Evolutionary conservation across 2,888 invertebrate genomes (phyloP).

Genomic region (Tenthredo distinguenda): DNA sequence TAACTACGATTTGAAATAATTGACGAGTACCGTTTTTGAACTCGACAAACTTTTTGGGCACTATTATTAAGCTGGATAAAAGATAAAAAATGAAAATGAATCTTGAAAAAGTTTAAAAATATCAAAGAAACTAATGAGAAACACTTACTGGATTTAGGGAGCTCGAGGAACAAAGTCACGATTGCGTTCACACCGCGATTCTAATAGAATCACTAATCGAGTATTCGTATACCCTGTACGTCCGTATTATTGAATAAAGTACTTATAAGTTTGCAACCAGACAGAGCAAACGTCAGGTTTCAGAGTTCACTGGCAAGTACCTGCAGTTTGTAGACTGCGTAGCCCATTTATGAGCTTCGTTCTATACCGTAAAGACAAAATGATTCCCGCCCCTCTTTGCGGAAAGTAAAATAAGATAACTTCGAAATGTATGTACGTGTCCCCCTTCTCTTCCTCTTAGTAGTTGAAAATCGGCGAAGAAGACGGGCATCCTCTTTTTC

Average conservation of each 20-base stretch:
- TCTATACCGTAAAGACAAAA: slow-evolving; percentile 69
- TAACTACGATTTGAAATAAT: neutral
- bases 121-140: no score
- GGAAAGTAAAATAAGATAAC: slow-evolving; percentile 40
- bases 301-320: slow-evolving; percentile 74
- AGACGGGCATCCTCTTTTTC: slow-evolving; percentile 2
- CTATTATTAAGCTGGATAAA: no score
- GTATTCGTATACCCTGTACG: neutral
- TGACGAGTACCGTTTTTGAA: neutral
- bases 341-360: slow-evolving; percentile 74
- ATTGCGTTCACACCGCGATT: slow-evolving; percentile 6
- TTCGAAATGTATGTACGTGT: slow-evolving; percentile 2
- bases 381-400: slow-evolving; percentile 52
- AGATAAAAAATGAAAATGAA: neutral
- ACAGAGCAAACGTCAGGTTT: slow-evolving; percentile 8
- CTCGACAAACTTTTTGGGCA: no score
- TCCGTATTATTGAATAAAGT: neutral
- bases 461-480: neutral
- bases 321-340: slow-evolving; percentile 72
- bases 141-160: neutral
- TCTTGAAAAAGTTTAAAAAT: neutral
- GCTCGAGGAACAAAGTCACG: neutral
- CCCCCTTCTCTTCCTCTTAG: neutral
- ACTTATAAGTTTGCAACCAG: neutral
- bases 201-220: slow-evolving; percentile 5